A percentile compares a stretch with the other conserved stretches of the same genome.
phyloP scores from a whole-genome alignment of 2,888 invertebrate genomes.

The Lasioglossum marginatum region DNA sequence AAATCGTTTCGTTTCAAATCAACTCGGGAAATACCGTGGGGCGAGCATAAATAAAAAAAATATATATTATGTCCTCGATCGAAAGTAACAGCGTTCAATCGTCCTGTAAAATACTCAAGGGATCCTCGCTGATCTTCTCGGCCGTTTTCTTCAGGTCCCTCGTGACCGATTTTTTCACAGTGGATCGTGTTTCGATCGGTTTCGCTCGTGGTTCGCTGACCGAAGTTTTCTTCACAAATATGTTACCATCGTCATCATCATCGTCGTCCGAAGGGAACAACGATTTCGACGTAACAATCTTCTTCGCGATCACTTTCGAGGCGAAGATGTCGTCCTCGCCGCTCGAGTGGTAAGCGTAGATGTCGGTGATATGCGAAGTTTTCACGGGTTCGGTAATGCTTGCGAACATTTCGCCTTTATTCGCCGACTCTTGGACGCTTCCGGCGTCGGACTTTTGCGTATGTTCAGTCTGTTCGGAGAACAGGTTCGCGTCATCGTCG shows the following conservation, averaged over 20 bases:
- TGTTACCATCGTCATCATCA: conserved; percentile 68
- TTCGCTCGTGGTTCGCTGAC: conserved; percentile 34
- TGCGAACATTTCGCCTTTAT: conserved; percentile 52
- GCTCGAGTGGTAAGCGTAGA: conserved; percentile 79
- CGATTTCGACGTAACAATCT: conserved; percentile 58
- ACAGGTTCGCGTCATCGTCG: conserved; percentile 66
- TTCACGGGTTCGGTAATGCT: conserved; percentile 59
- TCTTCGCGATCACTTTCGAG: conserved; percentile 67
- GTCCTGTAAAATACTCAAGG: conserved; percentile 80
- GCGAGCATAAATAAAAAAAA: conserved; percentile 42
- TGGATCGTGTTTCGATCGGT: conserved; percentile 27
- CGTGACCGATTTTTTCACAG: conserved; percentile 76
- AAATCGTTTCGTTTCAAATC: conserved; percentile 3
- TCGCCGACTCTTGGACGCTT: conserved; percentile 44
- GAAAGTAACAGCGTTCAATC: conserved; percentile 66
- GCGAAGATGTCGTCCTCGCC: conserved; percentile 80
- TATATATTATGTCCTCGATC: conserved; percentile 21
- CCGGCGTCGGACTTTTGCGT: conserved; percentile 58
- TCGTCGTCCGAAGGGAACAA: conserved; percentile 73
- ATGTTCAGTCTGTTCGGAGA: conserved; percentile 51
- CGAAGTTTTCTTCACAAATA: conserved; percentile 73
- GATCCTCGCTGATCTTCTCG: conserved; percentile 81
- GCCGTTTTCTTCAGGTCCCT: conserved; percentile 81
- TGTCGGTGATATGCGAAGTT: conserved; percentile 74
- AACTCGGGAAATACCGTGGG: conserved; percentile 5